Evolutionary conservation across 2,797 vertebrate species (phyloP), one percentile per base, ranked within the genome.

Genomic region (Enteromius unitaeniatus): DNA sequence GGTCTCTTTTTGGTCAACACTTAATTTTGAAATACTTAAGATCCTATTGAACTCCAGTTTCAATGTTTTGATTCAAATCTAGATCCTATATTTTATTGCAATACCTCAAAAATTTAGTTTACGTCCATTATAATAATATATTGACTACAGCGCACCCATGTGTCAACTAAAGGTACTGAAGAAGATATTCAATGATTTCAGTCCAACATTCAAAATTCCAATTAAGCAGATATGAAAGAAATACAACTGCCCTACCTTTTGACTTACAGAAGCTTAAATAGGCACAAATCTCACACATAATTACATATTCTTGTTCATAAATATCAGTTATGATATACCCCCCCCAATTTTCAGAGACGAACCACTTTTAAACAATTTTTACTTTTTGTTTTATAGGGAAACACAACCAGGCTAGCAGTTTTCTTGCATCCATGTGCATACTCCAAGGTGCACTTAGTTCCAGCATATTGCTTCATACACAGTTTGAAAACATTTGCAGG

Each of bases 401-500:
- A 82, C 76, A 87, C 65, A 80, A 82, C 45, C 28, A 79, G 53
- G 62, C 87, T 83, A 90, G 73, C 75, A 86, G 78, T 92, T 88
- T 68, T 87, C 84, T 84, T 81, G 79, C 76, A 55, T 84, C 89
- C 11, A 83, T 77, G 78, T 86, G 49, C 78, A 86, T 87, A 88
- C 85, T 87, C 80, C 89, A 91, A 78, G 90, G 78, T 85, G 74
- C 79, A 89, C 88, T 87, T 88, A 90, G 78, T 86, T 93, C 86
- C 91, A 92, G 91, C 91, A 91, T 91, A 93, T 94, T 94, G 92
- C 93, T 94, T 94, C 93, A 92, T 94, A 94, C 92, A 92, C 89
- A 91, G 86, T 93, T 91, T 91, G 86, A 86, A 93, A 89, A 88
- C 81, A 92, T 91, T 85, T 92, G 89, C 90, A 90, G 90, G 88